A percentile compares a stretch with the other conserved stretches of the same genome.
Conservation (phyloP, 2,113 vertebrate genomes). For the Leucosticte australis region DNA sequence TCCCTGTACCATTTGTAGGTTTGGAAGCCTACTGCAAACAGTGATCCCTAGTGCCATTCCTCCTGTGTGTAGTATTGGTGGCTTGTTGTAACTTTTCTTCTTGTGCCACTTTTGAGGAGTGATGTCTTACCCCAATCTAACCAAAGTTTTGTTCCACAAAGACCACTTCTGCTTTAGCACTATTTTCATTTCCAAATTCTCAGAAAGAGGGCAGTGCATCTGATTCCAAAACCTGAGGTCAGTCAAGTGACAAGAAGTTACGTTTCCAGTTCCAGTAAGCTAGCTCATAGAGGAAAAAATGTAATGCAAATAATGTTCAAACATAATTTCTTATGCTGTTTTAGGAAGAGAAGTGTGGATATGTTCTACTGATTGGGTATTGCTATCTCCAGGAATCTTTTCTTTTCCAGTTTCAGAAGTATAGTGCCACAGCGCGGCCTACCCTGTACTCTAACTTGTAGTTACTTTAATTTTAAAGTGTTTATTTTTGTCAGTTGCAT, state of each 20-base stretch:
- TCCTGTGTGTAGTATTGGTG: constrained; percentile 67
- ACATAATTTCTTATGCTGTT: constrained; percentile 65
- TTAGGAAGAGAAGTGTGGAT: constrained; percentile 77
- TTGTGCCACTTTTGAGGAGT: constrained; percentile 67
- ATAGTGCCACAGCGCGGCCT: constrained; percentile 54
- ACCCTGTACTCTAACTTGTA: constrained; percentile 36
- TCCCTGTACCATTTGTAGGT: constrained; percentile 73
- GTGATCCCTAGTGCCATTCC: constrained; percentile 58
- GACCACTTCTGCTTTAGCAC: constrained; percentile 59
- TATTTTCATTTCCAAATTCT: constrained; percentile 71
- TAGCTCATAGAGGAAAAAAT: constrained; percentile 64
- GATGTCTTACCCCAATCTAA: constrained; percentile 70
- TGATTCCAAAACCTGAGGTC: constrained; percentile 69
- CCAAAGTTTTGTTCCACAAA: constrained; percentile 71
- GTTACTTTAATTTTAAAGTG: constrained; percentile 61
- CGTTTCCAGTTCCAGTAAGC: constrained; percentile 69
- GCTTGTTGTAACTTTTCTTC: constrained; percentile 66
- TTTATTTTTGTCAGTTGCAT: constrained; percentile 55
- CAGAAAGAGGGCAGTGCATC: constrained; percentile 69
- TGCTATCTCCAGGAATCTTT: constrained; percentile 73
- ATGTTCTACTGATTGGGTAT: constrained; percentile 68
- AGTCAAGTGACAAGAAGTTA: constrained; percentile 69
- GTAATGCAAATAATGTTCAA: constrained; percentile 69
- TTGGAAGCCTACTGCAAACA: constrained; percentile 70
- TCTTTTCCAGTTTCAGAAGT: constrained; percentile 83